Evolutionary conservation across 2,888 invertebrate species (phyloP), one percentile per base, ranked within the genome.

Genomic region (Carcina quercana): DNA sequence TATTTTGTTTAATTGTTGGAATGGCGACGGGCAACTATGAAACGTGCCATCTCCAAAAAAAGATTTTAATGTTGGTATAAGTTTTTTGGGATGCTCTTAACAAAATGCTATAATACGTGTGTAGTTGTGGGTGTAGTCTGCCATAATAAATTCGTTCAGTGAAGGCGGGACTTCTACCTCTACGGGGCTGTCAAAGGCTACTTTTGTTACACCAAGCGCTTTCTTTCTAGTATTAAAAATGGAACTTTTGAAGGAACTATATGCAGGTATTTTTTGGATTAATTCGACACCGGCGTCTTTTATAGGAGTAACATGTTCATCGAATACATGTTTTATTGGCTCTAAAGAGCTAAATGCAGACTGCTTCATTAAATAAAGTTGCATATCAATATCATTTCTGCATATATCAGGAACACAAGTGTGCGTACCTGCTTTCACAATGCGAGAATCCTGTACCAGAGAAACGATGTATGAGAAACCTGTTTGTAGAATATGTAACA

Each of bases 21-120:
- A 34, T 31, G 28, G 21, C 19, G 26, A 15, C 26, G 30, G 32
- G 27, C 34, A 30, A 14, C 38, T 38, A 15, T 38, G 34, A 13
- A 38, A 38, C 24, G 35, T 34, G 22, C 38, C 35, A 20, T 35
- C 35, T 12, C 29, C 26, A 20, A 35, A 38, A 26, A 27, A 33
- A 27, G 14, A 32, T 4, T 30, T 30, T 5, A 37, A 14, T 5
- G 13, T 26, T 15, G 31, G 28, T 20, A 38, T 32, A 12, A 38
- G 14, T 24, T 31, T 7, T 29, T 15, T 28, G 11, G 32, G 30
- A 6, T 34, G 25, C 28, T 37, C 20, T 15, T 29, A 37, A 22
- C 34, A 34, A 29, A 37, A 34, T 28, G 27, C 30, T 14, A 31
- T 34, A 10, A 34, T 26, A 13, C 31, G 11, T 8, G 13, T 27